These are phyloP conservation scores for Eupeodes latifasciatus DNA, from an alignment of 2,888 invertebrate species.

Conservation along the genomic window DNA sequence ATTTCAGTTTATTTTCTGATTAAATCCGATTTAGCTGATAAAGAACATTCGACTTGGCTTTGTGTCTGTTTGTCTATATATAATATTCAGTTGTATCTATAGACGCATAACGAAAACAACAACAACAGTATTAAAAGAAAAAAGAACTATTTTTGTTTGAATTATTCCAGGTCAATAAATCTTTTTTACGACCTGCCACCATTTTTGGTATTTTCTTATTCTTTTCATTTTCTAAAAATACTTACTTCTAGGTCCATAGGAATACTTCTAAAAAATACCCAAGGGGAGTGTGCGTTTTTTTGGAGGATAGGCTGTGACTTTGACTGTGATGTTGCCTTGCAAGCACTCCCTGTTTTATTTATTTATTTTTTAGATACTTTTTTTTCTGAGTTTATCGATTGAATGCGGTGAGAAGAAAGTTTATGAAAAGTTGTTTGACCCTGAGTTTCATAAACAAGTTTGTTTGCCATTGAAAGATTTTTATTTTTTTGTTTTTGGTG, in stretches of 20 bases:
- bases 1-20: conserved; percentile 64
- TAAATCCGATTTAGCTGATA: conserved; percentile 62
- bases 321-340: background rate
- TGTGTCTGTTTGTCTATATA: conserved; percentile 33
- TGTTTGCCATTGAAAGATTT: conserved; percentile 56
- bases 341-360: conserved; percentile 65
- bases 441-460: conserved; percentile 66
- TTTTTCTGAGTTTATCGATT: conserved; percentile 23
- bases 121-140: background rate
- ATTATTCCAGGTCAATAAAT: conserved; percentile 71
- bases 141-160: conserved; percentile 72
- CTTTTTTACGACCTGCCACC: conserved; percentile 73
- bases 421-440: conserved; percentile 63
- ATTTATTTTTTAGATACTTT: background rate
- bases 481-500: conserved; percentile 27
- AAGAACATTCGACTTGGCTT: conserved; percentile 54
- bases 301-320: conserved; percentile 56
- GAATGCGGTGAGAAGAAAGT: conserved; percentile 40
- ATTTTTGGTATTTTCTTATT: conserved; percentile 62
- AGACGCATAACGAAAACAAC: conserved; percentile 11
- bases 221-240: conserved; percentile 10
- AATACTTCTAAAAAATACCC: background rate
- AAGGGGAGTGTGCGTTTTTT: conserved; percentile 67
- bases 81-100: conserved; percentile 51
- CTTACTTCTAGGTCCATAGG: conserved; percentile 45